Base-by-base conservation (phyloP, 2,797 vertebrate species). In the Paramormyrops hopkinsi region DNA sequence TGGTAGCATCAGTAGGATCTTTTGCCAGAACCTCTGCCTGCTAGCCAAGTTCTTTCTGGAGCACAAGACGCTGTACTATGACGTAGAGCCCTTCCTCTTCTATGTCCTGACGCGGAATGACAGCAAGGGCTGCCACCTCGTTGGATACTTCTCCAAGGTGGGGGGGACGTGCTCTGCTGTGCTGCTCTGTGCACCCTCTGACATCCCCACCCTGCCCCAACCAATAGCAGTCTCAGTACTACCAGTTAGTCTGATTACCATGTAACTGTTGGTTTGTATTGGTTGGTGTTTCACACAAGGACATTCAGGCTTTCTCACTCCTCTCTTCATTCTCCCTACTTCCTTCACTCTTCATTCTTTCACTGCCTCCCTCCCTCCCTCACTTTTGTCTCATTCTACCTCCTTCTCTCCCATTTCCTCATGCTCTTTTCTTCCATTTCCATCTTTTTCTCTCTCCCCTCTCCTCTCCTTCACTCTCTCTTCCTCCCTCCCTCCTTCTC, bases 131-230 rank as follows among this genome's bases (percentile, higher is more conserved):
- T 99, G 98, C 96, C 99, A 99, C 96, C 97, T 99, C 93, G 97
- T 99, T 95, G 99, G 99, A 94, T 99, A 99, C 95, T 99, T 99
- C 95, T 99, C 99, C 90, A 99, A 99, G 98, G 99, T 99, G 97
- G 53, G 25, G 53, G 8, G 25, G 51, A 2, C 0, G 0, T 86
- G 9, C 41, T 84, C 46, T 50, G 9, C 19, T 50, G n/a, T 82
- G 65, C 65, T 14, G 29, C 65, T 33, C 25, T 69, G 29, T 69
- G 25, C 65, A 33, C 65, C 25, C 25, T 33, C 25, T 69, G 25
- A 69, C 65, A 73, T 29, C 29, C 29, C 65, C 29, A 65, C 59
- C 11, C 59, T 25, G 59, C 9, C 59, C 59, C 59, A 25, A 65
- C 22, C 22, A 25, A 65, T 65, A 9, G 8, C 59, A 65, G 22